Percentiles rank a stretch among this genome's conserved stretches.
phyloP scores from a whole-genome alignment of 2,888 invertebrate genomes.

The Epiperipatus broadwayi region DNA sequence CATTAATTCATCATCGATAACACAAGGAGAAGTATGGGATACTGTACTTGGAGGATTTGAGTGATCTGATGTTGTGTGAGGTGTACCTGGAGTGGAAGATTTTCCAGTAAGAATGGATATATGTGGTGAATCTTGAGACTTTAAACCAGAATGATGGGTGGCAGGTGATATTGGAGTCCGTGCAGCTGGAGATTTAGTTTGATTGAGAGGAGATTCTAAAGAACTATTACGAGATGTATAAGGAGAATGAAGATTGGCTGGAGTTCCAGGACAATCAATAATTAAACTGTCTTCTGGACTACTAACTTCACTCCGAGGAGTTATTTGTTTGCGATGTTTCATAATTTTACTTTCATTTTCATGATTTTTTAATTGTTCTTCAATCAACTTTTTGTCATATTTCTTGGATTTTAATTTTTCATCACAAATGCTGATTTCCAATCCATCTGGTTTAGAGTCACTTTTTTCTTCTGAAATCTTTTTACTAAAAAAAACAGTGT shows the following conservation, averaged over 20 bases:
- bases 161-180: slow-evolving; percentile 15
- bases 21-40: slow-evolving; percentile 42
- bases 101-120: no score
- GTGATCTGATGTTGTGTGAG: slow-evolving; percentile 40
- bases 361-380: no score
- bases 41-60: slow-evolving; percentile 20
- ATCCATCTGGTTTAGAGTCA: slow-evolving; percentile 9
- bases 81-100: slow-evolving; percentile 34
- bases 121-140: no score
- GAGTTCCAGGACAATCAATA: slow-evolving; percentile 26
- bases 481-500: no score
- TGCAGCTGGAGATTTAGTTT: slow-evolving; percentile 27
- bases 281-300: slow-evolving; percentile 28
- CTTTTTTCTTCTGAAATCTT: neutral
- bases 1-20: slow-evolving; percentile 74
- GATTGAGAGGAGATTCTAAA: no score
- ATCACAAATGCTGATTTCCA: slow-evolving; percentile 14
- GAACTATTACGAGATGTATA: slow-evolving; percentile 7
- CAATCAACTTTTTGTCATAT: no score
- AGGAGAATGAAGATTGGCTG: slow-evolving; percentile 15
- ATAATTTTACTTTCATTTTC: no score
- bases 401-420: no score
- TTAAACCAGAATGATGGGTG: no score
- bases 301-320: no score
- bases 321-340: slow-evolving; percentile 21